Conservation (phyloP, 2,888 invertebrate genomes). For the Endomychus coccineus region DNA sequence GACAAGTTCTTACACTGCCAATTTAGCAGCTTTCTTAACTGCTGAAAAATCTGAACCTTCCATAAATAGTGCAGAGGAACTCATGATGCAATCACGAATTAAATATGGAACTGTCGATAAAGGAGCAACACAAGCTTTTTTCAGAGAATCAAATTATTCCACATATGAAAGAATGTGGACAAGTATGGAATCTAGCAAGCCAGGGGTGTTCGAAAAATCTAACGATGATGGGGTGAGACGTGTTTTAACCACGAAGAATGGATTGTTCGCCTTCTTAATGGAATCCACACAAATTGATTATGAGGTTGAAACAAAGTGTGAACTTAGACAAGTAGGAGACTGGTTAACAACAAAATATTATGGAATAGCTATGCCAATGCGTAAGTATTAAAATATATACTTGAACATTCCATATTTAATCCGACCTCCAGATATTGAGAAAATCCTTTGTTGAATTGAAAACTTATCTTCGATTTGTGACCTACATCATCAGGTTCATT, state of each 20-base stretch:
- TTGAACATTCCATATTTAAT: too few relatives aligned
- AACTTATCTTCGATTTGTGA: too few relatives aligned
- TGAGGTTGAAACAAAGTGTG: conserved; percentile 76
- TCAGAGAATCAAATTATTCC: conserved; percentile 53
- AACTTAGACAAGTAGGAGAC: conserved; percentile 72
- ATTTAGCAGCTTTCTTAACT: conserved; percentile 87
- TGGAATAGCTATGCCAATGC: conserved; percentile 85
- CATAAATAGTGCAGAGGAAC: conserved; percentile 84
- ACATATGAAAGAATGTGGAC: conserved; percentile 34
- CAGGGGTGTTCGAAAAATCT: conserved; percentile 72
- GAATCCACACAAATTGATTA: conserved; percentile 95
- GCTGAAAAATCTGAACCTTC: conserved; percentile 81
- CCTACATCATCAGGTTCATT: too few relatives aligned
- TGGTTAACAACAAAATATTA: conserved; percentile 87
- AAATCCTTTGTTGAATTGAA: too few relatives aligned
- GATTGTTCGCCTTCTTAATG: conserved; percentile 89
- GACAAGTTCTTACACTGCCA: conserved; percentile 90
- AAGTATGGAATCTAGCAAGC: conserved; percentile 69
- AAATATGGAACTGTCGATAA: conserved; percentile 83
- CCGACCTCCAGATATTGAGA: too few relatives aligned
- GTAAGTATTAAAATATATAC: conserved; percentile 52
- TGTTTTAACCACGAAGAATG: conserved; percentile 70
- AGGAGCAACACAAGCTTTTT: conserved; percentile 93
- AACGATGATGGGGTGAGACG: conserved; percentile 83
- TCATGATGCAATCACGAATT: conserved; percentile 87